Conservation (phyloP, 2,888 invertebrate species). For the Hemistola chrysoprasaria region DNA sequence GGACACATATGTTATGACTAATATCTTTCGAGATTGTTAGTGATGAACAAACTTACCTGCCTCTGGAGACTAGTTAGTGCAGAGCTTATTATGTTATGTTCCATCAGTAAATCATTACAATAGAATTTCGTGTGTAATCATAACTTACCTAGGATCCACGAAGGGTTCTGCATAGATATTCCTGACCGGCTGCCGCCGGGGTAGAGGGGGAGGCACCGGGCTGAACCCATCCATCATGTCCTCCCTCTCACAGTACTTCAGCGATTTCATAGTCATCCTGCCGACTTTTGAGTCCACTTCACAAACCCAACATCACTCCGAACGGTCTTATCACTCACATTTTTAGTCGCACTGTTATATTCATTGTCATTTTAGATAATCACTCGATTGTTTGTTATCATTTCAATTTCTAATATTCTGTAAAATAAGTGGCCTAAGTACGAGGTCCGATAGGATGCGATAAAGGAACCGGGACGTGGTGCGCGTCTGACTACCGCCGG, state of each 20-base stretch:
- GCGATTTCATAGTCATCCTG: slow-evolving; percentile 85
- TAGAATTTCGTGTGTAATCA: slow-evolving; percentile 16
- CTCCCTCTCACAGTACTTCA: slow-evolving; percentile 79
- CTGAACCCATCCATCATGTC: slow-evolving; percentile 81
- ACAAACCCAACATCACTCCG: slow-evolving; percentile 66
- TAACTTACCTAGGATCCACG: slow-evolving; percentile 82
- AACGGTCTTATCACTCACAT: slow-evolving; percentile 68
- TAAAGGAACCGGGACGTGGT: slow-evolving; percentile 14
- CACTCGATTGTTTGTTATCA: slow-evolving; percentile 45
- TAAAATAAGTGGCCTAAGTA: slow-evolving; percentile 10
- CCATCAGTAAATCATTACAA: slow-evolving; percentile 34
- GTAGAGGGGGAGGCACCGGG: slow-evolving; percentile 84
- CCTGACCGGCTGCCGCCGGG: slow-evolving; percentile 83
- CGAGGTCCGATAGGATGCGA: slow-evolving; percentile 8
- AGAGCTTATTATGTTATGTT: slow-evolving; percentile 29
- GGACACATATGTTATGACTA: too few relatives aligned
- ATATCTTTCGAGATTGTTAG: background rate
- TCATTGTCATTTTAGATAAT: slow-evolving; percentile 41
- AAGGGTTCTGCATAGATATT: slow-evolving; percentile 86
- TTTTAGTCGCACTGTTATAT: slow-evolving; percentile 51
- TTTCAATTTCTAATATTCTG: slow-evolving; percentile 33
- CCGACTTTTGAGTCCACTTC: slow-evolving; percentile 61
- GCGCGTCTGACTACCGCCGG: slow-evolving; percentile 35
- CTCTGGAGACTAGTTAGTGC: slow-evolving; percentile 19
- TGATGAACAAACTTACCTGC: slow-evolving; percentile 1